Evolutionary conservation across 2,888 invertebrate species (phyloP).

Genomic region (Ypsolopha sequella): DNA sequence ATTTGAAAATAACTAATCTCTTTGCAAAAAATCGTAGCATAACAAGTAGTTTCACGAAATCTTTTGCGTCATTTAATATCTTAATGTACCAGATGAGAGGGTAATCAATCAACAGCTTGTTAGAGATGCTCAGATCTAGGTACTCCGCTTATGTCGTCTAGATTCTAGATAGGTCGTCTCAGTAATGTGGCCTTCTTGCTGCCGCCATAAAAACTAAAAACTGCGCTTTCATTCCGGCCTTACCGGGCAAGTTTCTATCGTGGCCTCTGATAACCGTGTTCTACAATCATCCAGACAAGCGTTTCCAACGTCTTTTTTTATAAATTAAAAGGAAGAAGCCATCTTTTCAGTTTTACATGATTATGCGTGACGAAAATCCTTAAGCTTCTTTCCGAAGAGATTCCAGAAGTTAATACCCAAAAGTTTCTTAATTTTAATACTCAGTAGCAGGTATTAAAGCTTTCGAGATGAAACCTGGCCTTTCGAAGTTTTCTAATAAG

Average conservation of each 20-base stretch:
- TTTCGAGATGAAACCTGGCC: not conserved
- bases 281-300: slow-evolving; percentile 29
- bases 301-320: slow-evolving; percentile 4
- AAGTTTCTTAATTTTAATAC: slow-evolving; percentile 1
- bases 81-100: too few species aligned
- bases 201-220: slow-evolving; percentile 39
- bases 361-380: not conserved
- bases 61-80: too few species aligned
- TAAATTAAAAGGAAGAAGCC: slow-evolving; percentile 9
- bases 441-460: not conserved
- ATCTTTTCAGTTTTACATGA: not conserved
- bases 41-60: too few species aligned
- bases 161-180: not conserved
- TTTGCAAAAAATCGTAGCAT: too few species aligned
- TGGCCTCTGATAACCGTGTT: slow-evolving; percentile 25
- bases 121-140: too few species aligned
- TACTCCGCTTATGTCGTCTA: too few species aligned
- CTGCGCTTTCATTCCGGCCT: slow-evolving; percentile 60
- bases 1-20: too few species aligned
- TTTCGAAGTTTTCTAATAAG: not conserved
- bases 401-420: not conserved
- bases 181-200: slow-evolving; percentile 30
- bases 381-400: slow-evolving; percentile 2
- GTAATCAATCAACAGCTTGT: too few species aligned
- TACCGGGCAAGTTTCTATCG: slow-evolving; percentile 48